A percentile compares a stretch with the other conserved stretches of the same genome.
Evolutionary conservation across 2,113 vertebrate species (phyloP).

Genomic region (Corydoras sp.): DNA sequence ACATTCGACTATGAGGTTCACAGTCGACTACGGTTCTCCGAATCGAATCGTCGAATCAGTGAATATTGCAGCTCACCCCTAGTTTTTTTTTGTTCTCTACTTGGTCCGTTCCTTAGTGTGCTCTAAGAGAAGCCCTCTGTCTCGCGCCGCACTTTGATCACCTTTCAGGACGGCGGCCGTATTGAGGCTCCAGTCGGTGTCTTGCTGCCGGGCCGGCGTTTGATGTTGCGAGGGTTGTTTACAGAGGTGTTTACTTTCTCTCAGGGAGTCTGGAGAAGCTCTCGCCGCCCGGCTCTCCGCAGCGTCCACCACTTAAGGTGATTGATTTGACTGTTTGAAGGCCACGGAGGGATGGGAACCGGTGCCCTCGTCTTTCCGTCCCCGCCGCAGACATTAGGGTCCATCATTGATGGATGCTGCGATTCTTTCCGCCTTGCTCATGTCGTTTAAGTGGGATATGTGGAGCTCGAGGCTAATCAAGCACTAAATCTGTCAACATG

Average conservation of each 20-base stretch:
- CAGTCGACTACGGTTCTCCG: too few relatives aligned
- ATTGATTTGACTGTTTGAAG: conserved; percentile 15
- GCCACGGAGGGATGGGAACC: not conserved
- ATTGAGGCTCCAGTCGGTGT: conserved; percentile 10
- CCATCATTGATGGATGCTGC: conserved; percentile 9
- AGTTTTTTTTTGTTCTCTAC: not conserved
- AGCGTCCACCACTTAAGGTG: not conserved
- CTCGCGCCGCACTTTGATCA: conserved; percentile 31
- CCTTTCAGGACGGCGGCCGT: conserved; percentile 6
- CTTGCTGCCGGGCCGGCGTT: conserved; percentile 14
- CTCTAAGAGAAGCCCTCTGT: conserved; percentile 1
- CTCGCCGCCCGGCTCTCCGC: not conserved
- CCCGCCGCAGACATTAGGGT: not conserved
- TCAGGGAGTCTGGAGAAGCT: conserved; percentile 19
- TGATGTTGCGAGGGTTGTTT: conserved; percentile 39
- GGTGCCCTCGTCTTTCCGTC: not conserved
- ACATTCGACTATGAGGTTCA: too few relatives aligned
- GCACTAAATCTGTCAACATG: not conserved
- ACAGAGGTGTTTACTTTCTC: conserved; percentile 36
- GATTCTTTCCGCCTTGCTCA: not conserved
- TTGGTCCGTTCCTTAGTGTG: not conserved
- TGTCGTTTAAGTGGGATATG: not conserved
- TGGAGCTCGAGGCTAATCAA: not conserved
- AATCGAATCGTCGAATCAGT: too few relatives aligned
- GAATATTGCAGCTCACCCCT: too few relatives aligned